Conservation (phyloP, 2,113 vertebrate species). For the Limanda limanda region DNA sequence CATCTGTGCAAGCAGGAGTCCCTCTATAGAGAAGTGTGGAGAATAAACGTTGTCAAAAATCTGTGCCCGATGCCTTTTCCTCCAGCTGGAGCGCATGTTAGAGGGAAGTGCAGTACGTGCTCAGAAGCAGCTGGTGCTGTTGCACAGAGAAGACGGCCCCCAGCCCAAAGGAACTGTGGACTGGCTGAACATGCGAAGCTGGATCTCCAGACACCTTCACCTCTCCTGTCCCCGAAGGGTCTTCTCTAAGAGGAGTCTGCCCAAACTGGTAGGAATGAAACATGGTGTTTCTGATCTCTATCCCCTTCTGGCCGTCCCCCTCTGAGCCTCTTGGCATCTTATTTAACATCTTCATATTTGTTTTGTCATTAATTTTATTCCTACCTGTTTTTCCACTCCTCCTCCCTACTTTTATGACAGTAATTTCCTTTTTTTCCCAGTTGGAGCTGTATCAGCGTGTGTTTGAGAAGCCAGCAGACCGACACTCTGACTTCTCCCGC, state of each 20-base stretch:
- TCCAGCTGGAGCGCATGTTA: conserved; percentile 93
- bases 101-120: conserved; percentile 92
- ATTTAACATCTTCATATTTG: conserved; percentile 14
- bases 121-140: conserved; percentile 93
- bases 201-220: conserved; percentile 95
- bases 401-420: background rate
- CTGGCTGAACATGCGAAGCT: conserved; percentile 98
- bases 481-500: conserved; percentile 94
- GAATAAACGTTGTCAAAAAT: conserved; percentile 35
- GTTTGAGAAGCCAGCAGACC: conserved; percentile 89
- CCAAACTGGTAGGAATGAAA: conserved; percentile 87
- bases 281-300: background rate
- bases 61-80: conserved; percentile 23
- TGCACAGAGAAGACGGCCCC: conserved; percentile 92
- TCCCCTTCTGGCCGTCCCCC: background rate
- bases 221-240: conserved; percentile 92
- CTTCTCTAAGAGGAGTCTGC: conserved; percentile 90
- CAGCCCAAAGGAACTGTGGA: conserved; percentile 89
- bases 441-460: conserved; percentile 91
- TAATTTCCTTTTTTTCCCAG: conserved; percentile 70
- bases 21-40: background rate
- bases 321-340: background rate
- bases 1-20: background rate
- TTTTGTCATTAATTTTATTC: background rate
- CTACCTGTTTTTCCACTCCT: background rate